Conservation (phyloP, 2,113 vertebrate species). For the Oreochromis niloticus region DNA sequence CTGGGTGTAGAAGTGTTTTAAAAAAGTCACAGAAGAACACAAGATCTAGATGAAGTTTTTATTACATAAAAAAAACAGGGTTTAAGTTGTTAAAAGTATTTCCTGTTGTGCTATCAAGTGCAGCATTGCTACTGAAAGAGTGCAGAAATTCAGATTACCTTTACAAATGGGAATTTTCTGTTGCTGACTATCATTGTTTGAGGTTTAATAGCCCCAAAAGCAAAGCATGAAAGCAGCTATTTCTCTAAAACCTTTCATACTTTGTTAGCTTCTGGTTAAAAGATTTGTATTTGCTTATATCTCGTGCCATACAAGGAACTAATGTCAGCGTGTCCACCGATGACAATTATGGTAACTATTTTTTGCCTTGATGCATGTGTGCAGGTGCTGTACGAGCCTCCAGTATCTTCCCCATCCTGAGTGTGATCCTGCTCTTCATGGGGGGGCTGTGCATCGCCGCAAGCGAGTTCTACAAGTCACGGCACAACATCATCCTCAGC, state of each 20-base stretch:
- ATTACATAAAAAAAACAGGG: neutral
- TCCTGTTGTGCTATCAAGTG: neutral
- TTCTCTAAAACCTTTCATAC: neutral
- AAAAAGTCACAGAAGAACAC: neutral
- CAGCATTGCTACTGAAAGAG: neutral
- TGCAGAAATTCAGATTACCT: neutral
- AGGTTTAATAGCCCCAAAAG: neutral
- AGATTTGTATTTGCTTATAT: neutral
- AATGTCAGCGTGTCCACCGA: neutral
- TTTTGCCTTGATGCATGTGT: neutral
- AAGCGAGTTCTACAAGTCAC: slow-evolving; percentile 99
- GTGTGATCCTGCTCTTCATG: slow-evolving; percentile 99
- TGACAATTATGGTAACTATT: neutral
- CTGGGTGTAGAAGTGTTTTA: neutral
- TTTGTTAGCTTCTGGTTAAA: neutral
- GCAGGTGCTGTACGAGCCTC: slow-evolving; percentile 97
- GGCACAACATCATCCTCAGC: slow-evolving; percentile 99
- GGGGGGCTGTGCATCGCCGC: slow-evolving; percentile 97
- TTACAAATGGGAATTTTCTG: neutral
- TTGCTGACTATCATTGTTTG: neutral
- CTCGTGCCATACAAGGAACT: neutral
- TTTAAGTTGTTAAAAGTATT: neutral
- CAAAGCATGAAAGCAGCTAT: neutral
- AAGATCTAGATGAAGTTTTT: neutral
- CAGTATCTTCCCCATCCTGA: slow-evolving; percentile 98